Base-by-base conservation (phyloP, 2,888 invertebrate species). In the Epiblema foenella region DNA sequence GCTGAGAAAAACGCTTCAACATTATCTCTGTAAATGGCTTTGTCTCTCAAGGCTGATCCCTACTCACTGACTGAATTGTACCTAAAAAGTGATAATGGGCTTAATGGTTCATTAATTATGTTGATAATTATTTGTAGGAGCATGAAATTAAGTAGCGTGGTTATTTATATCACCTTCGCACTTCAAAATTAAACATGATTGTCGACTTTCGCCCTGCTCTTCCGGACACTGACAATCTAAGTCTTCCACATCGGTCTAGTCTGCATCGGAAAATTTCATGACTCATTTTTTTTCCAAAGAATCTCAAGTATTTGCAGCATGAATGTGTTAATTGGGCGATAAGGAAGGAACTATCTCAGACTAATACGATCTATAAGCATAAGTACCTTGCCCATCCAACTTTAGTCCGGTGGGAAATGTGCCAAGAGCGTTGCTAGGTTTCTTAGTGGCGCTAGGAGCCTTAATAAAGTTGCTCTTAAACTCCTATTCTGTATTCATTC, bases 351-450 rank as follows among this genome's bases (percentile, higher is more conserved):
- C 71, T 67, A 57, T 67, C 66, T 60, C 60, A 12, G 57, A 56
- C 60, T 71, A 71, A 71, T 67, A 67, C 66, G 60, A 66, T 62
- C 59, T 67, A 60, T 57, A 71, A 67, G 67, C 62, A 71, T 67
- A 71, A 71, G 67, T 60, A 51, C 65, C 63, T 54, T 20, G 39
- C 52, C 59, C 56, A 67, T 67, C 62, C 80, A 83, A 84, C 81
- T 84, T 84, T 83, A 80, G 76, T 77, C 79, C 78, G 79, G 79
- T 81, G 86, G 87, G 87, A 85, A 83, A 78, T 76, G 77, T 85
- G 86, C 88, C 87, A 88, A 85, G 77, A 81, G 71, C 68, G 75
- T 73, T 81, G 76, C 79, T 83, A 81, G 81, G 79, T 83, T 79
- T 79, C 81, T 81, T 78, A 70, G 62, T 73, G 62, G 75, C 79